Percentiles rank a stretch among this genome's conserved stretches.
Evolutionary conservation across 1,140 invertebrate species (phyloP).

Genomic region (Galleria mellonella): DNA sequence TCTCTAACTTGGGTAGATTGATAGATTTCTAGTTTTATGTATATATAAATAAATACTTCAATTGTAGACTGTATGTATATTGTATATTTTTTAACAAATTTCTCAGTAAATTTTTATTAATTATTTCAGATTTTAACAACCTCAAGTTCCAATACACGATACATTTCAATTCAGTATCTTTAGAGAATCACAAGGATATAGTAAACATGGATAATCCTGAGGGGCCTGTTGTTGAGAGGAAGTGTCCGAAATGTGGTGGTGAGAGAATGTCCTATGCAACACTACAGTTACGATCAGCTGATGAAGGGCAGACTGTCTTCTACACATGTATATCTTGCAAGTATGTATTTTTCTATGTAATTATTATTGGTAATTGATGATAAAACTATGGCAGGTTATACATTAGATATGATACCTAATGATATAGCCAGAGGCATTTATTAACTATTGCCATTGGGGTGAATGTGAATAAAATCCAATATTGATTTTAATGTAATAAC

Average conservation of each 20-base stretch:
- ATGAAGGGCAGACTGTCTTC: constrained; percentile 99
- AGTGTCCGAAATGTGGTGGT: constrained; percentile 92
- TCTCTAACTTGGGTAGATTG: no score
- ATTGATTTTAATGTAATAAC: no score
- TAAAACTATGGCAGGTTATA: no score
- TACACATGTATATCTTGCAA: constrained; percentile 97
- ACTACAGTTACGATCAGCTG: constrained; percentile 94
- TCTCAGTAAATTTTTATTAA: no score
- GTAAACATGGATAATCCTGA: constrained; percentile 74
- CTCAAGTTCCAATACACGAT: constrained; percentile 80
- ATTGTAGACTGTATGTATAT: no score
- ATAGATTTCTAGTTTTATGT: no score
- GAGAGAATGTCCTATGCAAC: constrained; percentile 96
- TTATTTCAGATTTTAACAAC: constrained; percentile 79
- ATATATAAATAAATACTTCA: no score
- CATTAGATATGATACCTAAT: no score
- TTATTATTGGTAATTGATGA: not conserved
- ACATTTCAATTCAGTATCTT: constrained; percentile 78
- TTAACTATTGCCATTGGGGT: no score
- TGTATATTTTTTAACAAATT: no score
- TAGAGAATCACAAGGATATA: constrained; percentile 39
- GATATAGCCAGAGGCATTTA: no score
- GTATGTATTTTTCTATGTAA: constrained; percentile 67
- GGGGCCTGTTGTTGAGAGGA: constrained; percentile 88
- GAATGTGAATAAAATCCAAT: no score